Conservation (phyloP, 2,888 invertebrate species). For the Dexiosoma caninum region DNA sequence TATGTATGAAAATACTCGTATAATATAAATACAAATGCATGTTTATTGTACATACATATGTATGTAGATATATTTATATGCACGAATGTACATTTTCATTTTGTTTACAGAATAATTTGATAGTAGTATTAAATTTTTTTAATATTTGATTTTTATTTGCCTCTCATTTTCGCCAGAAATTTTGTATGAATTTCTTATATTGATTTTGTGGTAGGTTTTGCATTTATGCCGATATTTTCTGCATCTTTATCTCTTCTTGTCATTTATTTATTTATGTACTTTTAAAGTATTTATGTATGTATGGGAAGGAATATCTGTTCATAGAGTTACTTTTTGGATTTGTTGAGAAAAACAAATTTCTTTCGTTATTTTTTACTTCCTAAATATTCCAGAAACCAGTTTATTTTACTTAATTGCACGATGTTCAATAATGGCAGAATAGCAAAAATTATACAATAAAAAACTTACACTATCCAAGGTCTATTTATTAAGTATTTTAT, state of each 20-base stretch:
- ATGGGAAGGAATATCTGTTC: neutral
- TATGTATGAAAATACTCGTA: neutral
- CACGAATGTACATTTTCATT: neutral
- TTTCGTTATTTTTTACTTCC: neutral
- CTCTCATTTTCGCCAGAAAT: conserved; percentile 1
- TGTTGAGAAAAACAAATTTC: neutral
- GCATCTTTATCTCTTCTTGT: conserved; percentile 1
- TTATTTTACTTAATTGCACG: neutral
- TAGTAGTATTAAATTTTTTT: neutral
- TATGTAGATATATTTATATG: neutral
- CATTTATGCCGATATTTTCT: neutral
- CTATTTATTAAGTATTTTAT: too few species aligned
- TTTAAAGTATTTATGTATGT: neutral
- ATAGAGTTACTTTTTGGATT: neutral
- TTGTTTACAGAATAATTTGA: neutral
- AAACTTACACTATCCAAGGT: too few species aligned
- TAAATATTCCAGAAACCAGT: neutral
- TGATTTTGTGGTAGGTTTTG: conserved; percentile 27
- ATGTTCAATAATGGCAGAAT: too few species aligned
- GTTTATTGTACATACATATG: too few species aligned
- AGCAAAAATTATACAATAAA: too few species aligned
- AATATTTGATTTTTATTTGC: conserved; percentile 13
- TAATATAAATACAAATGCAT: too few species aligned
- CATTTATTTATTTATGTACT: neutral
- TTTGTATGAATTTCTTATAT: conserved; percentile 40